Evolutionary conservation across 2,113 vertebrate species (phyloP), one percentile per base, ranked within the genome.

Genomic region (Synodontis membranacea): DNA sequence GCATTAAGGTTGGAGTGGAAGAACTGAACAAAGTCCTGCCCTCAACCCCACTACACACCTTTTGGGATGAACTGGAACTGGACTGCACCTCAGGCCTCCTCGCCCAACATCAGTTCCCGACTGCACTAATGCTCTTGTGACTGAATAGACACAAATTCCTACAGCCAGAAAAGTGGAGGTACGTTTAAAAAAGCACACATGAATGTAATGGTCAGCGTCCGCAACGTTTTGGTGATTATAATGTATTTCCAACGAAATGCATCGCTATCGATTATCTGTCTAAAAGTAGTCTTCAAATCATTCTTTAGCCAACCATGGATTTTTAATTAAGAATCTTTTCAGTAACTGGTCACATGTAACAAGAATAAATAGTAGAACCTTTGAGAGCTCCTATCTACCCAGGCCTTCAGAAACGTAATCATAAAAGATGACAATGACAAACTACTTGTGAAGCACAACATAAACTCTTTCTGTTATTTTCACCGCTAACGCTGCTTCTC

Each of bases 381-480:
- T 52, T 50, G 46, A 78, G 46, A 52, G 46, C n/a, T 34, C 7
- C 15, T 23, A 31, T 50, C 46, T 31, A 76, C 44, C 25, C 74
- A 50, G 74, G 46, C 44, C 31, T 78, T 78, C 3, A 21, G 7
- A 54, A 64, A 82, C 25, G 23, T 74, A 84, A 58, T 70, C 48
- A 74, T 31, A 56, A 82, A 44, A 17, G 52, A 39, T 84, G 83
- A 37, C 83, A 74, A 19, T 58, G 37, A 58, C 50, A 58, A 75
- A 39, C 25, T 28, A 31, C 14, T 44, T 58, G 31, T 42, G n/a
- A 50, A 28, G 52, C 66, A 56, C 72, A 19, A 39, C 15, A 72
- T 56, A 58, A n/a, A 76, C 28, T 78, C 0, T 52, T 52, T 52
- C 15, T 50, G 5, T 52, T 78, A 78, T 8, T 34, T 62, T 72